These are phyloP conservation scores for Salvelinus fontinalis DNA, from an alignment of 2,113 vertebrate species.

Conservation along the genomic window DNA sequence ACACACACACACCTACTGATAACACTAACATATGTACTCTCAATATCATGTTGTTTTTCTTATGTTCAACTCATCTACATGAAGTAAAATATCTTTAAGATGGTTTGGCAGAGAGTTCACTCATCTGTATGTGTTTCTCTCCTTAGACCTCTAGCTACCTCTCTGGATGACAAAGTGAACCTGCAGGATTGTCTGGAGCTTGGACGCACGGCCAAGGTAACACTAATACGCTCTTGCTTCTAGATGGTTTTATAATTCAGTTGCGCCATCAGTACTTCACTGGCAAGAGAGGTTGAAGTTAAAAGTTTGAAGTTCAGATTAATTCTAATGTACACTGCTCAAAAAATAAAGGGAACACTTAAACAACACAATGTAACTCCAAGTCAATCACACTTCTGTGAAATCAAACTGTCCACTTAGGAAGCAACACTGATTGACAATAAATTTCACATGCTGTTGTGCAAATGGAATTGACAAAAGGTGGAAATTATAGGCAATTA, in stretches of 20 bases:
- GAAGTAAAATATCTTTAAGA: no score
- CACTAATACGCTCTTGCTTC: background rate
- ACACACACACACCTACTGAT: background rate
- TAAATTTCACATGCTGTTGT: no score
- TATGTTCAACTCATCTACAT: no score
- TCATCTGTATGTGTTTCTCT: background rate
- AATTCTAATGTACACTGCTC: background rate
- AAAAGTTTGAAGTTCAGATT: background rate
- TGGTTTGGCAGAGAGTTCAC: background rate
- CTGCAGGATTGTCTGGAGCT: conserved; percentile 87
- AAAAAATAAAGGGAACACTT: no score
- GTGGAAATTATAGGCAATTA: no score
- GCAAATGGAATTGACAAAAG: no score
- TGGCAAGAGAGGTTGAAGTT: background rate
- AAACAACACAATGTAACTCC: no score
- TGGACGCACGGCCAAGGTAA: conserved; percentile 82
- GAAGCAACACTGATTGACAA: no score
- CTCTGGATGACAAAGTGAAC: conserved; percentile 74
- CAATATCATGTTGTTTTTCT: no score
- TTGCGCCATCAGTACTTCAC: background rate
- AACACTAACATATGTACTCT: no score
- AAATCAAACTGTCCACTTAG: no score
- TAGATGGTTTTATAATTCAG: background rate
- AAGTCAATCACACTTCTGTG: no score
- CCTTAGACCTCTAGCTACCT: conserved; percentile 75